Base-by-base conservation (phyloP, 2,797 vertebrate genomes). In the Bradypus variegatus region DNA sequence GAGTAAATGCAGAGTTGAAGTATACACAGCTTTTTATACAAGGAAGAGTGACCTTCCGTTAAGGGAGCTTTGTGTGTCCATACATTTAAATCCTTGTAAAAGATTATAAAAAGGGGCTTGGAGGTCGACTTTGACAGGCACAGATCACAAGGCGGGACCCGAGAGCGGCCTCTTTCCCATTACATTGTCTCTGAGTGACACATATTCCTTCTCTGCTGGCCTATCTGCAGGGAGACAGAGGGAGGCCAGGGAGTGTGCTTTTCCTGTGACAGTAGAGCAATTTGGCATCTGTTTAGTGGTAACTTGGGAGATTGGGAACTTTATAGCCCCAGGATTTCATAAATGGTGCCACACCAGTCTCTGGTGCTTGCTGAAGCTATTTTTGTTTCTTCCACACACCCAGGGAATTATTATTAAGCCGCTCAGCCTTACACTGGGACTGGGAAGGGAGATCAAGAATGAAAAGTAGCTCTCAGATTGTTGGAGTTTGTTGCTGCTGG, bases 21-120 rank as follows among this genome's bases (percentile, higher is more conserved):
- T 89, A 75, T 77, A 25, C 94, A 80, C 85, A 92, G 96, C 73
- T 82, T 92, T 94, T 96, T 93, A 94, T 75, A 92, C 85, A 89
- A 94, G 80, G 77, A 79, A 65, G 86, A 86, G 73, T 0, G 72
- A 77, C 90, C 90, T 95, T 95, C 95, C 95, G 94, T 94, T 94
- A 96, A 91, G 88, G 62, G 78, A 80, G 65, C 88, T 95, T 80
- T 96, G 92, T 96, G 94, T 92, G 87, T 91, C 84, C 67, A 77
- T 19, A 73, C 84, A 93, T 94, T 95, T 93, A 88, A 87, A 79
- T 86, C 92, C 86, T 92, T 23, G 4, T 15, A 23, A 90, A 88
- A 94, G 80, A 90, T 93, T 95, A 65, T 87, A 69, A 81, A 87
- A 64, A 23, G 73, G 64, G 53, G 67, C n/a, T 0, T 3, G 4